Percentiles rank a stretch among this genome's conserved stretches.
These are phyloP conservation scores for Agapostemon virescens DNA, from an alignment of 2,888 invertebrate species.

Conservation along the genomic window DNA sequence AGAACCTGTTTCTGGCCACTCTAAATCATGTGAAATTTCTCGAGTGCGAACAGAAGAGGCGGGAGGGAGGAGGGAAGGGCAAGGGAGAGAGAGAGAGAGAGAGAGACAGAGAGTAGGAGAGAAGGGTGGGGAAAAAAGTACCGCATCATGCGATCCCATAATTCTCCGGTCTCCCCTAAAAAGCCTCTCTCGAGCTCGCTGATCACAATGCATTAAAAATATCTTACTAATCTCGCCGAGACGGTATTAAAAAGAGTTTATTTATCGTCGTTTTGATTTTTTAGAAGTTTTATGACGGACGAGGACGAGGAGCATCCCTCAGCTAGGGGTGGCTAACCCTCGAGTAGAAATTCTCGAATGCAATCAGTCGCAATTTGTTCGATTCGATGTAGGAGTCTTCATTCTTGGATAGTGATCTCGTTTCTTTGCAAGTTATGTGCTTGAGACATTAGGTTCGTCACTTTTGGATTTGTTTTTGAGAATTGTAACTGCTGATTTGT, in stretches of 20 bases:
- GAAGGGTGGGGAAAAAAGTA: neutral
- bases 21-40: slow-evolving; percentile 40
- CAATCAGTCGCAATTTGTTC: neutral
- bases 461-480: too few relatives aligned
- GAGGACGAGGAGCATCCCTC: neutral
- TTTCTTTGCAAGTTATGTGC: too few relatives aligned
- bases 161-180: neutral
- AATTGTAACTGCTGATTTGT: too few relatives aligned
- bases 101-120: neutral
- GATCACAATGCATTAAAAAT: neutral
- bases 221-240: neutral
- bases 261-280: neutral
- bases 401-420: too few relatives aligned
- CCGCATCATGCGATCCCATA: slow-evolving; percentile 6
- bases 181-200: neutral
- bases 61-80: too few relatives aligned
- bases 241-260: neutral
- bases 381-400: too few relatives aligned
- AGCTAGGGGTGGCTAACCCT: neutral
- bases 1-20: slow-evolving; percentile 53
- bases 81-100: neutral
- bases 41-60: neutral
- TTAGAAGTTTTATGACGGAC: neutral
- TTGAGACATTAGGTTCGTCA: too few relatives aligned
- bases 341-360: too few relatives aligned